These are phyloP conservation scores for Pachyramphus minor DNA, from an alignment of 2,113 vertebrate genomes.

Conservation along the genomic window DNA sequence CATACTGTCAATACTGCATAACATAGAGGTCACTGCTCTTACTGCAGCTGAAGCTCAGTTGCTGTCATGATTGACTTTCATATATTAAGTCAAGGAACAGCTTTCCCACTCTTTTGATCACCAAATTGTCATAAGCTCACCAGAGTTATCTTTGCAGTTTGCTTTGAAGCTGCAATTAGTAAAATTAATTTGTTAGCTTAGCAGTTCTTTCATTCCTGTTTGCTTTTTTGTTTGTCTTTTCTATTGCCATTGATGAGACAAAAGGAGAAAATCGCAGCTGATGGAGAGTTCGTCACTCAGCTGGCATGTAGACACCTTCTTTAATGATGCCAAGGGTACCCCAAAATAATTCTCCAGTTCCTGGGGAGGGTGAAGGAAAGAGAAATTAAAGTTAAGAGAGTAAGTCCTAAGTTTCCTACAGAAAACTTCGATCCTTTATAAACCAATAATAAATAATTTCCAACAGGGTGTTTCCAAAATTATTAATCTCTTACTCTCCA, in stretches of 20 bases:
- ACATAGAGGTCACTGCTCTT: background rate
- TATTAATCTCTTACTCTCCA: background rate
- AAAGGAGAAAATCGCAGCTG: background rate
- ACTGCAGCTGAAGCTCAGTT: background rate
- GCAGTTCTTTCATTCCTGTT: background rate
- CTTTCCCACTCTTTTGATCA: background rate
- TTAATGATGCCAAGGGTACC: background rate
- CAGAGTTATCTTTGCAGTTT: background rate
- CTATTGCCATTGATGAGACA: background rate
- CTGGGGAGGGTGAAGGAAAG: background rate
- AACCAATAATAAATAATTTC: background rate
- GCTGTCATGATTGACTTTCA: background rate
- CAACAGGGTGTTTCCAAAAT: background rate
- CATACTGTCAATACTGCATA: no score
- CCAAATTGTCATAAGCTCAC: background rate
- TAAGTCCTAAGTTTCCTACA: background rate
- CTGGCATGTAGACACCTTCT: background rate
- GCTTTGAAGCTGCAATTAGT: background rate
- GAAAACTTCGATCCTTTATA: background rate
- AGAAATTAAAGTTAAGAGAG: background rate
- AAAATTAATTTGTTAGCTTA: background rate
- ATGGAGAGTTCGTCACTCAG: background rate
- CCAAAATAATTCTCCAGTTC: background rate
- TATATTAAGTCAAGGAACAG: background rate
- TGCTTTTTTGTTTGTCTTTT: background rate